These are phyloP conservation scores for Mobula birostris DNA, from an alignment of 2,113 vertebrate species.

Conservation along the genomic window DNA sequence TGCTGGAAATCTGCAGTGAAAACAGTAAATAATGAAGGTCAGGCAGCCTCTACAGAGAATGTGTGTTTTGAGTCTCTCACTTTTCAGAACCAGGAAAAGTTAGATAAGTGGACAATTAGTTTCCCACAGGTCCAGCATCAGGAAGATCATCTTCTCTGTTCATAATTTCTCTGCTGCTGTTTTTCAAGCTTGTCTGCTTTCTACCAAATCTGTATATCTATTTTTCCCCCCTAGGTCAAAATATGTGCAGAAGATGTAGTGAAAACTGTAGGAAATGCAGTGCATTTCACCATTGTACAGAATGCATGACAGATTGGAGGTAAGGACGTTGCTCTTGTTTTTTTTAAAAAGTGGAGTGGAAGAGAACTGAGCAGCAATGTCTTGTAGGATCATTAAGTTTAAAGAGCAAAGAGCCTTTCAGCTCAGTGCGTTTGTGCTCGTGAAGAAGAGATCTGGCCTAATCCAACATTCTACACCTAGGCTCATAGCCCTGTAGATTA, in stretches of 20 bases:
- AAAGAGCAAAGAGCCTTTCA: too few species aligned
- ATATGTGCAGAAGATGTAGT: conserved; percentile 79
- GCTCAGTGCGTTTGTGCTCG: too few species aligned
- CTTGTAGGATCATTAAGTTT: too few species aligned
- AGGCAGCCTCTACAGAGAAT: too few species aligned
- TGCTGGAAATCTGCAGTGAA: too few species aligned
- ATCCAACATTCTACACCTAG: too few species aligned
- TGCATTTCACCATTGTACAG: conserved; percentile 74
- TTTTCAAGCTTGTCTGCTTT: background rate
- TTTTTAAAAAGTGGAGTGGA: too few species aligned
- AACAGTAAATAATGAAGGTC: too few species aligned
- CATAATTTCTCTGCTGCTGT: background rate
- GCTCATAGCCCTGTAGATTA: too few species aligned
- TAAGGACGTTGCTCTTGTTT: conserved; percentile 48
- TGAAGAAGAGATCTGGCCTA: too few species aligned
- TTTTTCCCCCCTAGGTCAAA: conserved; percentile 63
- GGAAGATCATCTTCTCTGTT: background rate
- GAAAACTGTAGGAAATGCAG: conserved; percentile 86
- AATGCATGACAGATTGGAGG: conserved; percentile 88
- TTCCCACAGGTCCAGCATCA: background rate
- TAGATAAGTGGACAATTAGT: background rate
- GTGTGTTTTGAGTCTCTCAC: too few species aligned
- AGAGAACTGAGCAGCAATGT: background rate
- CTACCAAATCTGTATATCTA: conserved; percentile 39
- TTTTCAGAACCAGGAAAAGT: too few species aligned